Evolutionary conservation across 2,113 vertebrate species (phyloP).

Genomic region (Colaptes auratus): DNA sequence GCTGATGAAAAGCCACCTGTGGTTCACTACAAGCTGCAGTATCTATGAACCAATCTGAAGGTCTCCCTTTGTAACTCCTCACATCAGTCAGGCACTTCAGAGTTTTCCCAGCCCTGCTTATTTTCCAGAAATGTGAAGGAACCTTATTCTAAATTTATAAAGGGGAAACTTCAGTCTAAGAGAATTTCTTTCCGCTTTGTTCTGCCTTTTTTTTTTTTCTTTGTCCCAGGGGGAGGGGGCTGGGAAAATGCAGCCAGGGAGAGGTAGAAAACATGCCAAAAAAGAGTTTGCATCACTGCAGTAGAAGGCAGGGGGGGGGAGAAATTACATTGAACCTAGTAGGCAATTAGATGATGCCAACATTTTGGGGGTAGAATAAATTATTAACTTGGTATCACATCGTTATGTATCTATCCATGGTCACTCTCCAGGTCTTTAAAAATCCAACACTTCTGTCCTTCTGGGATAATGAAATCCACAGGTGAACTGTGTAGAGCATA

Average conservation of each 20-base stretch:
- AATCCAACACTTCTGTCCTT: background rate
- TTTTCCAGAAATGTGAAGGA: background rate
- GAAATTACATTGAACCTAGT: background rate
- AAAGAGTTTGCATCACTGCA: background rate
- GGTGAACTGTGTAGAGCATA: background rate
- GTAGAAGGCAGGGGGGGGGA: background rate
- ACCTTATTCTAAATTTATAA: background rate
- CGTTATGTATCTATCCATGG: background rate
- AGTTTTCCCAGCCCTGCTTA: background rate
- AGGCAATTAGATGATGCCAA: background rate
- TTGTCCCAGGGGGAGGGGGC: rapidly evolving
- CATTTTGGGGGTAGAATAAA: background rate
- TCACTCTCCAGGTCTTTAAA: conserved; percentile 21
- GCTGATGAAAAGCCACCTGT: background rate
- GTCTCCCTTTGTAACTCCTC: background rate
- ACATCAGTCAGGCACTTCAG: background rate
- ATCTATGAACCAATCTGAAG: background rate
- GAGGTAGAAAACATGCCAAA: background rate
- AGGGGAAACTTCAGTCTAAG: background rate
- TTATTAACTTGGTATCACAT: background rate
- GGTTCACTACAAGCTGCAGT: background rate
- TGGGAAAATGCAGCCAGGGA: background rate
- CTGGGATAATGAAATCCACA: conserved; percentile 13
- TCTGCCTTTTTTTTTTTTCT: background rate
- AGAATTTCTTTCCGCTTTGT: background rate